Evolutionary conservation across 2,888 invertebrate species (phyloP).

Genomic region (Lasioglossum villosulum): DNA sequence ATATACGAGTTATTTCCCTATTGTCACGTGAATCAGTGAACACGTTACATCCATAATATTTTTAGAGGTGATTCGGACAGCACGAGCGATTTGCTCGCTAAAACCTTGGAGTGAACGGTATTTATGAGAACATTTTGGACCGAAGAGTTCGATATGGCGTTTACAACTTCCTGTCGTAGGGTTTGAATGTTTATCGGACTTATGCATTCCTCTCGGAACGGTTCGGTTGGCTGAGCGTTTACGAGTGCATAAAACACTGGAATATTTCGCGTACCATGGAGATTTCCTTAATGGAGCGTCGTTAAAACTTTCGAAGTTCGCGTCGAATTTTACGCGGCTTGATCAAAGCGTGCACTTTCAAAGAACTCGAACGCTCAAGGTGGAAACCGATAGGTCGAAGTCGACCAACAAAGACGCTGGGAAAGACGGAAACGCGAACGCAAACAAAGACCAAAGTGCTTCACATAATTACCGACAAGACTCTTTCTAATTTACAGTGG

Average conservation of each 20-base stretch:
- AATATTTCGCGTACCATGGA: constrained; percentile 8
- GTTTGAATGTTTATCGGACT: constrained; percentile 5
- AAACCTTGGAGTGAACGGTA: neutral
- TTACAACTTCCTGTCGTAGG: neutral
- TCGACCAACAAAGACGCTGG: neutral
- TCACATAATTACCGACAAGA: neutral
- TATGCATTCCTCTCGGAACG: neutral
- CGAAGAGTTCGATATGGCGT: neutral
- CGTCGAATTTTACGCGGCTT: constrained; percentile 17
- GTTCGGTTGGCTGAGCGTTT: constrained; percentile 2
- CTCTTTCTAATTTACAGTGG: neutral
- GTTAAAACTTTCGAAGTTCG: constrained; percentile 24
- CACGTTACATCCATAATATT: neutral
- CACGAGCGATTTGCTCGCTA: neutral
- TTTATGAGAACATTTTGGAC: neutral
- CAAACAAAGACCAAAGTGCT: neutral
- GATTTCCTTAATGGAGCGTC: constrained; percentile 30
- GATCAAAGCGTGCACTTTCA: constrained; percentile 24
- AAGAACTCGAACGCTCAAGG: neutral
- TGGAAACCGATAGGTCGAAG: neutral
- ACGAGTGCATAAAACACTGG: constrained; percentile 22
- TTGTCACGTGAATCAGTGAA: neutral
- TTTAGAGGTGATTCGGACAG: neutral
- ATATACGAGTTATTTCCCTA: neutral
- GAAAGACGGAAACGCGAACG: neutral